Conservation (phyloP, 1,140 invertebrate genomes). For the Saxidomus purpurata region DNA sequence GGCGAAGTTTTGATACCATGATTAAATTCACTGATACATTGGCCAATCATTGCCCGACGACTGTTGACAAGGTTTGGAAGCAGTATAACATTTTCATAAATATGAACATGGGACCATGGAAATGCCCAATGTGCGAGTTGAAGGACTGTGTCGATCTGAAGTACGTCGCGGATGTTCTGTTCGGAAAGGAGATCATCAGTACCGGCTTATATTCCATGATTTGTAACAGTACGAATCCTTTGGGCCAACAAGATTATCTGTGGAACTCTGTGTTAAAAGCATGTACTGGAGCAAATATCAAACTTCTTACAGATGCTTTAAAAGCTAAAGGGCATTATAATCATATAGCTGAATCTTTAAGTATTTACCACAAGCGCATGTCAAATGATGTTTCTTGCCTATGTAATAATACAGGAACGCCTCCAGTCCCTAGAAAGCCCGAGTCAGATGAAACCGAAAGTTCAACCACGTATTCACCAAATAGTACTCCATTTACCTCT, state of each 20-base stretch:
- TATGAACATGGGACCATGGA: not conserved
- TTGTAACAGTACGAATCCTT: not conserved
- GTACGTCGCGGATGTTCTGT: not conserved
- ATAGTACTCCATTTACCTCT: not conserved
- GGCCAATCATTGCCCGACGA: not conserved
- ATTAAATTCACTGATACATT: not conserved
- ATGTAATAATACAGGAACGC: not conserved
- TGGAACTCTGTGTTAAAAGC: not conserved
- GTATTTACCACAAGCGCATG: not conserved
- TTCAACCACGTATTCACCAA: not conserved
- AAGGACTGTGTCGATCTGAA: not conserved
- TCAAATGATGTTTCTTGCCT: not conserved
- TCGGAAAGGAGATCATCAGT: not conserved
- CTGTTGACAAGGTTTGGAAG: not conserved
- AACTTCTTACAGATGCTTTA: not conserved
- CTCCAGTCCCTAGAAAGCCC: not conserved
- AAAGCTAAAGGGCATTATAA: not conserved
- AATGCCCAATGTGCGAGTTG: not conserved
- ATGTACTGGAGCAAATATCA: not conserved
- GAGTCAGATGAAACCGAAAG: not conserved
- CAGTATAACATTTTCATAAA: not conserved
- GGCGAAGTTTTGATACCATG: not conserved
- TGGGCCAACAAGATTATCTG: not conserved
- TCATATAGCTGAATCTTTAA: not conserved
- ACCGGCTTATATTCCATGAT: not conserved